A percentile compares a stretch with the other conserved stretches of the same genome.
These are phyloP conservation scores for Protodeltote pygarga DNA, from an alignment of 2,888 invertebrate species.

Conservation along the genomic window DNA sequence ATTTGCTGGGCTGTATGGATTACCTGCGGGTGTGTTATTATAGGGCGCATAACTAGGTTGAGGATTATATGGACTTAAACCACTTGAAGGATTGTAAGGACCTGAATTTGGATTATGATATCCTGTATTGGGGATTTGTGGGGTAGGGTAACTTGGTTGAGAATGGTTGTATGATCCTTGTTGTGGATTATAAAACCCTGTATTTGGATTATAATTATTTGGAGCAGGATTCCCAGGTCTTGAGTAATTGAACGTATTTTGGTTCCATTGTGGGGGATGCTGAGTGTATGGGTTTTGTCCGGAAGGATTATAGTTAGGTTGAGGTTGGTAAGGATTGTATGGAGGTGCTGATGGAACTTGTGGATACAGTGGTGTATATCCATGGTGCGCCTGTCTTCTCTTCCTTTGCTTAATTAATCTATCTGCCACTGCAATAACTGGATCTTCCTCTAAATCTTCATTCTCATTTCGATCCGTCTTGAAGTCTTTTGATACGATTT, in stretches of 20 bases:
- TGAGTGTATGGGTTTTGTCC: slow-evolving; percentile 28
- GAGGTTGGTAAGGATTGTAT: slow-evolving; percentile 46
- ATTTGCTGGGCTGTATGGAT: slow-evolving; percentile 12
- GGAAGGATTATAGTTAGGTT: slow-evolving; percentile 22
- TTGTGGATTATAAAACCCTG: slow-evolving; percentile 1
- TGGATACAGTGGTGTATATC: slow-evolving; percentile 56
- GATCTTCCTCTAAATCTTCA: slow-evolving; percentile 2
- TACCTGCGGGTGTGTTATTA: slow-evolving; percentile 14
- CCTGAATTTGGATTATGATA: slow-evolving; percentile 9
- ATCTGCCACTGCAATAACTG: slow-evolving; percentile 3
- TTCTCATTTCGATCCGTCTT: slow-evolving; percentile 5
- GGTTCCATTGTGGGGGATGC: slow-evolving; percentile 18
- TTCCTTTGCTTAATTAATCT: slow-evolving; percentile 37
- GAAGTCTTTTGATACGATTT: slow-evolving; percentile 19
- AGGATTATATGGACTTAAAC: slow-evolving; percentile 15
- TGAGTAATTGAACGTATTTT: slow-evolving; percentile 8
- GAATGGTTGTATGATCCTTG: slow-evolving; percentile 13
- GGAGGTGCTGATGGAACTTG: slow-evolving; percentile 51
- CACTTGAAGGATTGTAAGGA: slow-evolving; percentile 21
- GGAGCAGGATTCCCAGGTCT: slow-evolving; percentile 14
- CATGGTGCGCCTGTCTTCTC: slow-evolving; percentile 53
- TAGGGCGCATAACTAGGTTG: slow-evolving; percentile 4
- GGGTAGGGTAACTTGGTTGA: slow-evolving; percentile 9
- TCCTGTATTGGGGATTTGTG: slow-evolving; percentile 5
- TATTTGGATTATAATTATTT: slow-evolving; percentile 5